A percentile compares a stretch with the other conserved stretches of the same genome.
Conservation (phyloP, 2,113 vertebrate genomes). For the Eulacestoma nigropectus region DNA sequence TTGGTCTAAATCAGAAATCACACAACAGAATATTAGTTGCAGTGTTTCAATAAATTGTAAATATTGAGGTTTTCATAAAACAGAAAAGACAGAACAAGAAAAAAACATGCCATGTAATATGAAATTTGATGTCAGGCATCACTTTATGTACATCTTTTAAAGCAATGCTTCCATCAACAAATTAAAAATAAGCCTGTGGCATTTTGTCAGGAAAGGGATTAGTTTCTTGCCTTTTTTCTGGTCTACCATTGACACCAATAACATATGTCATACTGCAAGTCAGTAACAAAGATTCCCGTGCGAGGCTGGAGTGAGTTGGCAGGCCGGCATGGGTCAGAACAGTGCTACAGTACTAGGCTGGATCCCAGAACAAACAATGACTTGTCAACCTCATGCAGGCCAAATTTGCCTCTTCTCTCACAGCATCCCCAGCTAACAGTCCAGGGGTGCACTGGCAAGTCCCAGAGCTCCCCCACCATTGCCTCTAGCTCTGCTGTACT, state of each 20-base stretch:
- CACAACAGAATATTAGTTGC: not conserved
- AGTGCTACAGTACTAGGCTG: not conserved
- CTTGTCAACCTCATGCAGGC: not conserved
- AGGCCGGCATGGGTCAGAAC: not conserved
- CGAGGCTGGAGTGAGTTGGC: accelerated
- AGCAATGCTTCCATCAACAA: not conserved
- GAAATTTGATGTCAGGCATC: not conserved
- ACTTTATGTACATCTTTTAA: not conserved
- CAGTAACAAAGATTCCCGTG: not conserved
- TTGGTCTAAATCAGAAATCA: not conserved
- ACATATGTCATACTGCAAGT: not conserved
- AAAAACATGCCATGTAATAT: not conserved
- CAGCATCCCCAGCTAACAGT: not conserved
- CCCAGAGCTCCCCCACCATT: not conserved
- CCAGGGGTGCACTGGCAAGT: not conserved
- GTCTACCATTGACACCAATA: not conserved
- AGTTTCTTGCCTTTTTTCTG: not conserved
- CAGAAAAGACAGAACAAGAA: not conserved
- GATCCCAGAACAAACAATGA: not conserved
- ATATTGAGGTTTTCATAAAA: not conserved
- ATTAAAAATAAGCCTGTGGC: not conserved
- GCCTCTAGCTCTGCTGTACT: not conserved
- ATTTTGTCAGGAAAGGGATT: not conserved
- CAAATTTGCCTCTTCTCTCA: not conserved
- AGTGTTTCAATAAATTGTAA: not conserved